These are phyloP conservation scores for Mactromeris polynyma DNA, from an alignment of 2,888 invertebrate species.

Conservation along the genomic window DNA sequence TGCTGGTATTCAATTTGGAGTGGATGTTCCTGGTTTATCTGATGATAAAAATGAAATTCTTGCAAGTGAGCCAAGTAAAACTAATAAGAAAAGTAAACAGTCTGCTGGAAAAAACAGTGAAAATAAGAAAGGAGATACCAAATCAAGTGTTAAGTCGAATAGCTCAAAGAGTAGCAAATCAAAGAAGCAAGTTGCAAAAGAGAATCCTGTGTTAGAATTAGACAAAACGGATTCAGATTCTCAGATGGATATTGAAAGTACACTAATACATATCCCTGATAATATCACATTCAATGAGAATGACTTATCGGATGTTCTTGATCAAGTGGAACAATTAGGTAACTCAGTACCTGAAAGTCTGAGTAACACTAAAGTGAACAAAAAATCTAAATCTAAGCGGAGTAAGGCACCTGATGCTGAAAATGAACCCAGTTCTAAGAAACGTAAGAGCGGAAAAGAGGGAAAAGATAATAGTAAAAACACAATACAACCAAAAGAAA, in stretches of 20 bases:
- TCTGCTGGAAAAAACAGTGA: constrained; percentile 39
- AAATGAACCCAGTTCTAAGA: constrained; percentile 73
- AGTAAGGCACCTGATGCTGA: constrained; percentile 64
- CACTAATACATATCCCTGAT: constrained; percentile 78
- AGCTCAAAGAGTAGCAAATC: constrained; percentile 38
- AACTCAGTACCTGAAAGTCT: constrained; percentile 49
- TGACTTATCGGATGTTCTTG: constrained; percentile 84
- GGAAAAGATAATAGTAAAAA: constrained; percentile 60
- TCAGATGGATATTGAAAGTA: constrained; percentile 69
- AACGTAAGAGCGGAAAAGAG: constrained; percentile 71
- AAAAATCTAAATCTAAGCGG: constrained; percentile 75
- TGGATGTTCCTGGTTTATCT: constrained; percentile 36
- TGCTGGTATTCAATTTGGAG: constrained; percentile 61
- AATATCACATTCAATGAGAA: constrained; percentile 83
- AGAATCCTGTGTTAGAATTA: constrained; percentile 34
- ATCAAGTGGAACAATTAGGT: constrained; percentile 84
- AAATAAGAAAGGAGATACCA: constrained; percentile 52
- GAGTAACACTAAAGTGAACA: constrained; percentile 53
- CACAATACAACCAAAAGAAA: constrained; percentile 36
- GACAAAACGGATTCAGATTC: constrained; percentile 60
- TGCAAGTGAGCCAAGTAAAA: constrained; percentile 29
- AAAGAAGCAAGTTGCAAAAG: constrained; percentile 48
- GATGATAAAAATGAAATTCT: constrained; percentile 20
- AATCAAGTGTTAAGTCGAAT: constrained; percentile 32
- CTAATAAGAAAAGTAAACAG: constrained; percentile 49